Conservation (phyloP, 2,888 invertebrate genomes). For the Heliconius hortense region DNA sequence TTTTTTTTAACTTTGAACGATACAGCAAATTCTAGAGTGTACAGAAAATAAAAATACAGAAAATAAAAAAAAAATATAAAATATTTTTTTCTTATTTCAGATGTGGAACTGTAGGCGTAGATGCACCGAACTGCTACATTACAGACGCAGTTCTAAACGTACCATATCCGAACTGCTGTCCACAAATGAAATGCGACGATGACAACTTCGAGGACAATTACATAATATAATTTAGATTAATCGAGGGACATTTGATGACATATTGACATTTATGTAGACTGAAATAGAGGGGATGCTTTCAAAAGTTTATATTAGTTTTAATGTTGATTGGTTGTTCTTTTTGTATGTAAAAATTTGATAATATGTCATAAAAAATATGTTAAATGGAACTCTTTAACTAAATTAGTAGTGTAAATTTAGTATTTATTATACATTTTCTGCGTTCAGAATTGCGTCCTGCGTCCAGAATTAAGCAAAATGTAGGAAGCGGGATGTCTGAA, state of each 20-base stretch:
- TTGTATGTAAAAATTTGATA: no score
- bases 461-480: no score
- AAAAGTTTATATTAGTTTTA: not conserved
- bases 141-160: constrained; percentile 54
- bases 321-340: not conserved
- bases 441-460: no score
- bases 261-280: constrained; percentile 26
- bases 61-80: not conserved
- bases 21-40: no score
- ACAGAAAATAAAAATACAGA: no score
- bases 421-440: no score
- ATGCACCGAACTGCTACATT: constrained; percentile 54
- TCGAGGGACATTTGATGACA: constrained; percentile 18
- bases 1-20: constrained; percentile 36
- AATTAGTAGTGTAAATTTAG: no score
- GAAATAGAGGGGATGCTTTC: constrained; percentile 1
- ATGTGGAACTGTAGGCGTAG: constrained; percentile 54
- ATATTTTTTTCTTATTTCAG: constrained; percentile 52
- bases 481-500: no score
- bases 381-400: no score
- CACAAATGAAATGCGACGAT: constrained; percentile 55
- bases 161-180: constrained; percentile 64
- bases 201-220: constrained; percentile 62
- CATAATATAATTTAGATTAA: constrained; percentile 39
- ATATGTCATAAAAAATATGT: no score